phyloP scores from a whole-genome alignment of 2,888 invertebrate species.

The Selenia dentaria region DNA sequence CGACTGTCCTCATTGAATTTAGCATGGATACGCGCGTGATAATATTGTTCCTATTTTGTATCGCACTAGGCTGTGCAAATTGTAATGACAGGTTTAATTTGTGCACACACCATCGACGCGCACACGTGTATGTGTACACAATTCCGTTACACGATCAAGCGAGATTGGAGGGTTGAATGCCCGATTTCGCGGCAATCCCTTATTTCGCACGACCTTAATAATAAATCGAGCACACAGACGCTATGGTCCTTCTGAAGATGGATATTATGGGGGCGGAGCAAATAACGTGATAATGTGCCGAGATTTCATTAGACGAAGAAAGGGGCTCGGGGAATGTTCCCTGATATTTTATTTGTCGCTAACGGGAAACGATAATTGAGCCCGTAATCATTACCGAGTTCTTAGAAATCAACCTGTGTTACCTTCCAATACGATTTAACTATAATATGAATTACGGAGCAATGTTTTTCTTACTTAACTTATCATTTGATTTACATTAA shows the following conservation, averaged over 20 bases:
- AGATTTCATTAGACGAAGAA: neutral
- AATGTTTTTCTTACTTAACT: too few relatives aligned
- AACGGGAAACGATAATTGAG: neutral
- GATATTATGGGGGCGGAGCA: slow-evolving; percentile 1
- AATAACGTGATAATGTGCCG: neutral
- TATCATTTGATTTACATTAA: too few relatives aligned
- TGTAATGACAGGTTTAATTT: slow-evolving; percentile 16
- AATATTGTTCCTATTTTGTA: slow-evolving; percentile 12
- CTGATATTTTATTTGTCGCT: neutral
- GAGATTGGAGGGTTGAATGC: slow-evolving; percentile 12
- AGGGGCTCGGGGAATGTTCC: too few relatives aligned
- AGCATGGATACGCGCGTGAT: neutral
- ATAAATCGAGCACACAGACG: slow-evolving; percentile 23
- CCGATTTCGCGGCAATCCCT: slow-evolving; percentile 21
- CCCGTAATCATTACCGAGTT: neutral
- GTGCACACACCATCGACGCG: slow-evolving; percentile 11
- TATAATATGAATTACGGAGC: too few relatives aligned
- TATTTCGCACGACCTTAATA: slow-evolving; percentile 18
- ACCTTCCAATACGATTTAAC: too few relatives aligned
- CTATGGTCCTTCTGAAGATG: slow-evolving; percentile 5
- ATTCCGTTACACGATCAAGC: slow-evolving; percentile 11
- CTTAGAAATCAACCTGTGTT: neutral
- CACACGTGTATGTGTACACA: slow-evolving; percentile 16
- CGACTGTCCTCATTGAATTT: slow-evolving; percentile 7
- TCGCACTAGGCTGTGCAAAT: slow-evolving; percentile 20